Evolutionary conservation across 37 sponge, comb jelly and placozoan species (phyloP), one percentile per base, ranked within the genome.

Genomic region (Oscarella lobularis): DNA sequence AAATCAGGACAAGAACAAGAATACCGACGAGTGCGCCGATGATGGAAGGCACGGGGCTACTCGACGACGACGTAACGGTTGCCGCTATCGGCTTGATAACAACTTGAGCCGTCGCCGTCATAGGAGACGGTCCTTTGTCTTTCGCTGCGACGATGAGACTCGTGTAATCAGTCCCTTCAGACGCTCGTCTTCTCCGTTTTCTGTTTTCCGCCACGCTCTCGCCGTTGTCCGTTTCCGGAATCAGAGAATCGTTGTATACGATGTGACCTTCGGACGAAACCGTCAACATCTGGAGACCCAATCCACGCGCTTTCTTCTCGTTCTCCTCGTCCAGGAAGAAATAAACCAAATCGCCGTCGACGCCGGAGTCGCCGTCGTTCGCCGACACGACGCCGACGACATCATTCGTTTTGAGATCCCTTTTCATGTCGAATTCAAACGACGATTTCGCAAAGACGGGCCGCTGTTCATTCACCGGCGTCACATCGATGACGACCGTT

Each of bases 391-490:
- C 14, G 20, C 60, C 60, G 20, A 48, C 60, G 60, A 9, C 20
- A 9, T 9, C 60, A 48, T 20, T 20, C 9, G 60, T 27, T 27
- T 9, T 9, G 20, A 20, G 9, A 27, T 48, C 60, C 9, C 14
- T 20, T 20, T 48, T 9, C 14, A 48, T 48, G 60, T 20, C 20
- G 20, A 48, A 48, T 48, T 48, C 20, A 48, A 27, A 48, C 9
- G 60, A 48, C 9, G 9, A 27, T 27, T 48, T 9, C 20, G 55
- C 3, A 2, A 76, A 76, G 6, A 60, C 77, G 1, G 77, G 77
- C 33, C 39, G 6, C 40, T 66, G 38, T 37, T 76, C 77, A 55
- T 76, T 76, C 35, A 66, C 77, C 55, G 29, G 29, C 1, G 33
- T 41, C 1, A 76, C 67, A 36, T 36, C 66, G 1, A 76, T 55